Conservation (phyloP, 2,113 vertebrate genomes). For the Macquaria australasica region DNA sequence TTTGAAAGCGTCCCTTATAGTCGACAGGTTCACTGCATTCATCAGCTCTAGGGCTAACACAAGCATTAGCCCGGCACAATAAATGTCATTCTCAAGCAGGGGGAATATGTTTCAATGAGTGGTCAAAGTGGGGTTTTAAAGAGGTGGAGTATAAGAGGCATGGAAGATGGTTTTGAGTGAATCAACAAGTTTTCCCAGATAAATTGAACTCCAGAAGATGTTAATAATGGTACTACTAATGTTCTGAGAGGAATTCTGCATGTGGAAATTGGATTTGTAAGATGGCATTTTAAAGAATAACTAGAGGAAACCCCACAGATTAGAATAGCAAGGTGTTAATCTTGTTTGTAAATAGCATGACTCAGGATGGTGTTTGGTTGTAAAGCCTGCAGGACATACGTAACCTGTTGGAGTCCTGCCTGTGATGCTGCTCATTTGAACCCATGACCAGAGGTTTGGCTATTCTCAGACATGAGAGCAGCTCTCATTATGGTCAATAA, state of each 20-base stretch:
- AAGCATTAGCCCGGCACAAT: constrained; percentile 49
- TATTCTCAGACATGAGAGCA: constrained; percentile 46
- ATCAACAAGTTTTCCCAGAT: constrained; percentile 7
- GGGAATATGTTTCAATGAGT: constrained; percentile 14
- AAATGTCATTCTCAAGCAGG: constrained; percentile 51
- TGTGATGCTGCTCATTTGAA: constrained; percentile 32
- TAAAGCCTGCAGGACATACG: constrained; percentile 22
- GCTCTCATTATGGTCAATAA: constrained; percentile 56
- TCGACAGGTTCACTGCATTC: constrained; percentile 55
- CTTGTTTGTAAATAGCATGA: constrained; percentile 54
- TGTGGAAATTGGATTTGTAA: not conserved
- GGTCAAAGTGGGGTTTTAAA: constrained; percentile 9
- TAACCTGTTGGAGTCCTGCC: constrained; percentile 49
- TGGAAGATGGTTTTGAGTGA: not conserved
- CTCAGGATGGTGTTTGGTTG: constrained; percentile 41
- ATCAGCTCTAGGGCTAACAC: constrained; percentile 36
- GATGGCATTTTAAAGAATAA: not conserved
- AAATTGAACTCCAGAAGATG: not conserved
- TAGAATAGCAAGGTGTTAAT: constrained; percentile 49
- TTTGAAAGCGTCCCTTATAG: constrained; percentile 52
- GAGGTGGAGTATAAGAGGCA: not conserved
- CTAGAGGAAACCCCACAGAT: constrained; percentile 26
- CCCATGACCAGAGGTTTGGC: constrained; percentile 24
- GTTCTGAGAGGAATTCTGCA: not conserved
- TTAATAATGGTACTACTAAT: not conserved